Conservation (phyloP, 2,797 vertebrate genomes). For the Channallabes apus region DNA sequence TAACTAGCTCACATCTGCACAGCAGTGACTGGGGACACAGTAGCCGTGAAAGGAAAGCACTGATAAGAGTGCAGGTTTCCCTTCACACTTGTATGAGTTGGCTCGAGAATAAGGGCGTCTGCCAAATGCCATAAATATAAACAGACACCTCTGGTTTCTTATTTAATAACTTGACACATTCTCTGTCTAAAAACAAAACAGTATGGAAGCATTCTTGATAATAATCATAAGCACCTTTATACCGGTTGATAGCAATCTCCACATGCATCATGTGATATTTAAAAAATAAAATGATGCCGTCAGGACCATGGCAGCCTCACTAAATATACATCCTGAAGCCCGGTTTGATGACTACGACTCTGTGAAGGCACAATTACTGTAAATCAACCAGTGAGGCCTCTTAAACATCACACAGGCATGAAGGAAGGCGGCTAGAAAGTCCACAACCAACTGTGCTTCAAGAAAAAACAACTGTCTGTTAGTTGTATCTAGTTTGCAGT, state of each 20-base stretch:
- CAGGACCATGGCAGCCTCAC: too few relatives aligned
- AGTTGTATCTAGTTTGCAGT: neutral
- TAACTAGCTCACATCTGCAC: too few relatives aligned
- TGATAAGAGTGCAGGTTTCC: too few relatives aligned
- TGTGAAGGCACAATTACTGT: neutral
- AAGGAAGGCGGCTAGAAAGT: neutral
- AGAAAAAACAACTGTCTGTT: neutral
- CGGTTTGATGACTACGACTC: neutral
- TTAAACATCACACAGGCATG: conserved; percentile 56
- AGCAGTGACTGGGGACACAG: too few relatives aligned
- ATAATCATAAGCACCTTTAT: neutral
- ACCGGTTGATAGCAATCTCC: neutral
- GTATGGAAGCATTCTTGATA: neutral
- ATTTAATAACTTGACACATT: neutral
- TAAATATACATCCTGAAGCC: neutral
- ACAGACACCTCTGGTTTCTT: neutral
- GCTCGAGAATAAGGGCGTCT: too few relatives aligned
- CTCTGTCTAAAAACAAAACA: neutral
- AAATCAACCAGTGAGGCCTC: conserved; percentile 2
- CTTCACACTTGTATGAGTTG: too few relatives aligned
- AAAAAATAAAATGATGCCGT: neutral
- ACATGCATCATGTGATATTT: neutral
- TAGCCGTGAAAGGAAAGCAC: too few relatives aligned
- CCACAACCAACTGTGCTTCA: neutral
- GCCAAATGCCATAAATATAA: neutral